Conservation (phyloP, 92 coral and sea anemone species). For the Zoanthus sociatus region DNA sequence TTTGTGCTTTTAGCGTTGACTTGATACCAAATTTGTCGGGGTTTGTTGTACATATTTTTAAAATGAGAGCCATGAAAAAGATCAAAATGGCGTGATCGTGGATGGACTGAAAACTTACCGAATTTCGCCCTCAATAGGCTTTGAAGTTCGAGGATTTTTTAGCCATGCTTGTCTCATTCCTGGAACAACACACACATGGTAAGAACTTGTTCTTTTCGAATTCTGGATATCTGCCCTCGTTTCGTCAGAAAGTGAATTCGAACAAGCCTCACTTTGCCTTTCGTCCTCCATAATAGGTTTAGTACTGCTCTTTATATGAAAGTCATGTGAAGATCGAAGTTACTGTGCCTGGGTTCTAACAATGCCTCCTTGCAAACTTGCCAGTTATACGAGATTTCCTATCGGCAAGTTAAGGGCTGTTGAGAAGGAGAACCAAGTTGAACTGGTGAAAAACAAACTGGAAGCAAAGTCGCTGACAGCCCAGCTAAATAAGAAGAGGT, state of each 20-base stretch:
- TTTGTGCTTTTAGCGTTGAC: slow-evolving; percentile 6
- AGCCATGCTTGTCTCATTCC: neutral
- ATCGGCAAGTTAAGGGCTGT: slow-evolving; percentile 12
- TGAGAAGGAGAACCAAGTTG: slow-evolving; percentile 9
- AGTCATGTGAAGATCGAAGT: neutral
- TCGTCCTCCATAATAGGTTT: slow-evolving; percentile 21
- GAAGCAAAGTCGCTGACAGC: slow-evolving; percentile 25
- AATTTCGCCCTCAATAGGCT: no score
- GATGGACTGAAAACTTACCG: no score
- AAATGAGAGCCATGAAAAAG: no score
- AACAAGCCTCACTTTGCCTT: slow-evolving; percentile 17
- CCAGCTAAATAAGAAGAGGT: slow-evolving; percentile 1
- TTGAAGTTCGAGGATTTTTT: no score
- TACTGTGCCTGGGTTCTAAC: neutral
- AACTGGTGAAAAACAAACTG: neutral
- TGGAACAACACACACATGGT: slow-evolving; percentile 19
- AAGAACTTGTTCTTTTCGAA: slow-evolving; percentile 24
- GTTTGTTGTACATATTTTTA: neutral
- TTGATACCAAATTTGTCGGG: neutral
- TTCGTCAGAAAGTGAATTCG: neutral
- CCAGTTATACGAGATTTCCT: slow-evolving; percentile 10
- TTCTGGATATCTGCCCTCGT: neutral
- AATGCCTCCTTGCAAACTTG: slow-evolving; percentile 27
- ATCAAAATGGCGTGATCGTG: no score
- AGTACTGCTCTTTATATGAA: neutral